These are phyloP conservation scores for Rhagoletis pomonella DNA, from an alignment of 1,140 invertebrate species.

Conservation along the genomic window DNA sequence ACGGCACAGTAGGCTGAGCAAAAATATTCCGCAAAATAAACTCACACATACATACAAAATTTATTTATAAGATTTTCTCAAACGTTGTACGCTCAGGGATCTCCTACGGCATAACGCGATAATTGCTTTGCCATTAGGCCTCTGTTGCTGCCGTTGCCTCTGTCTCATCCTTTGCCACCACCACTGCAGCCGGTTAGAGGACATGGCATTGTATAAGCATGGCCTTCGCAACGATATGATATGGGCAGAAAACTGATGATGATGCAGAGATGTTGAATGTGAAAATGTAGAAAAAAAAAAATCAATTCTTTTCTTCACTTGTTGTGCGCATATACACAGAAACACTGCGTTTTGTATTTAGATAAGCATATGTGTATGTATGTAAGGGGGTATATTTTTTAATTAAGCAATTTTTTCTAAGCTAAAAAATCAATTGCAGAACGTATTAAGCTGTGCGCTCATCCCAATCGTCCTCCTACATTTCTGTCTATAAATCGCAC, in stretches of 20 bases:
- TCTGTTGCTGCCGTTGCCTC: too few relatives aligned
- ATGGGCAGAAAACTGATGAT: neutral
- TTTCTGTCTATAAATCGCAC: slow-evolving; percentile 19
- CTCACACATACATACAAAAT: neutral
- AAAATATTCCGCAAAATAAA: neutral
- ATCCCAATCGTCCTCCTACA: neutral
- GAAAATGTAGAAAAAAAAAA: slow-evolving; percentile 3
- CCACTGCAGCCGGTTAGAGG: neutral
- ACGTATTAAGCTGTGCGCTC: neutral
- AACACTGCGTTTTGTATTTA: neutral
- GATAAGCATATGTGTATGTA: neutral
- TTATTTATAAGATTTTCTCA: neutral
- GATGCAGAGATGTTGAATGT: slow-evolving; percentile 38
- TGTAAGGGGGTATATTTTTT: neutral
- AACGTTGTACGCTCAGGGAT: neutral
- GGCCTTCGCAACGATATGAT: neutral
- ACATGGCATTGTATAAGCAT: neutral
- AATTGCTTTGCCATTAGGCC: neutral
- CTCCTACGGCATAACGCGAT: neutral
- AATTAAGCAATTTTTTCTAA: neutral
- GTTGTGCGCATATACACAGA: neutral
- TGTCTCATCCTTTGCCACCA: neutral
- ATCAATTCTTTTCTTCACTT: slow-evolving; percentile 1
- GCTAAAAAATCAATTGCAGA: neutral
- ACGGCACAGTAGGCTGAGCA: too few relatives aligned